These are phyloP conservation scores for Bergia sp. DNA, from an alignment of 92 coral and sea anemone species.

Conservation along the genomic window DNA sequence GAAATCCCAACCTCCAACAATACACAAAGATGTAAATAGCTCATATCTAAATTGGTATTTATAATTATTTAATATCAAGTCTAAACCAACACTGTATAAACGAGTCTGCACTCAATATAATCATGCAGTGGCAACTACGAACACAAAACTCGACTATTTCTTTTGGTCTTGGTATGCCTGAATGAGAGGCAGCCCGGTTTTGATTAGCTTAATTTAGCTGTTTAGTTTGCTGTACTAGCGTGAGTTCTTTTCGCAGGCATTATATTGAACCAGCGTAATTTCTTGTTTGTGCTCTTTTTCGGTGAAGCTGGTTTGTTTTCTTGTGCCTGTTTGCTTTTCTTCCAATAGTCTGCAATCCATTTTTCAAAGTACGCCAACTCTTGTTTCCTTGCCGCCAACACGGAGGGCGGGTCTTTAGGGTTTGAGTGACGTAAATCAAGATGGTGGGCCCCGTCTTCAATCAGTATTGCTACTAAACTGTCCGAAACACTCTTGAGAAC, in stretches of 20 bases:
- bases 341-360: slow-evolving; percentile 75
- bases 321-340: neutral
- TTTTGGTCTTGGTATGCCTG: too few species aligned
- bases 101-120: too few species aligned
- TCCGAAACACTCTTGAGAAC: slow-evolving; percentile 81
- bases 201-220: too few species aligned
- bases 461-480: slow-evolving; percentile 85
- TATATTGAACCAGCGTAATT: slow-evolving; percentile 6
- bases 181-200: too few species aligned
- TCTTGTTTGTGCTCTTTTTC: neutral
- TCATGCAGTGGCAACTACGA: too few species aligned
- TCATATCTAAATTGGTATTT: too few species aligned
- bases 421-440: slow-evolving; percentile 91
- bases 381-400: slow-evolving; percentile 77
- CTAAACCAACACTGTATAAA: too few species aligned
- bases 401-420: slow-evolving; percentile 85
- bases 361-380: slow-evolving; percentile 74
- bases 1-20: too few species aligned
- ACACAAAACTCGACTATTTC: too few species aligned
- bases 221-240: neutral
- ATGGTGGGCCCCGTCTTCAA: slow-evolving; percentile 97
- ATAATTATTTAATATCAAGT: too few species aligned
- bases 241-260: neutral
- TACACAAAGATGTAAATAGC: too few species aligned
- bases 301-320: neutral